A percentile compares a stretch with the other conserved stretches of the same genome.
Evolutionary conservation across 2,888 invertebrate species (phyloP).

Genomic region (Syritta pipiens): DNA sequence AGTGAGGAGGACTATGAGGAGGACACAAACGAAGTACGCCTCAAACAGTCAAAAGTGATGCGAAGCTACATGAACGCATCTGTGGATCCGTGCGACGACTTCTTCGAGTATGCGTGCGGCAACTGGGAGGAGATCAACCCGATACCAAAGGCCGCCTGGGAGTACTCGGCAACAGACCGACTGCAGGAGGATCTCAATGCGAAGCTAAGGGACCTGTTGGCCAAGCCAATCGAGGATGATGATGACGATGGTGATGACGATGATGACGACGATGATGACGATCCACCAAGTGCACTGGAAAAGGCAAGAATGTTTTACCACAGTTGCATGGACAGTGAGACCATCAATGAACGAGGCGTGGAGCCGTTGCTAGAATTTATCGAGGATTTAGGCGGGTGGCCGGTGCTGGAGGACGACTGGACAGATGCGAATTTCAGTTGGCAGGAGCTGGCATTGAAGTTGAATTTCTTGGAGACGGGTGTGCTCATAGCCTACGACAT

Average conservation of each 20-base stretch:
- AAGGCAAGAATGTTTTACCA: slow-evolving; percentile 53
- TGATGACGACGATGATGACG: no score
- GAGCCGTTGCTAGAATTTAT: slow-evolving; percentile 47
- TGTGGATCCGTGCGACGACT: slow-evolving; percentile 63
- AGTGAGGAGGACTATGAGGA: neutral
- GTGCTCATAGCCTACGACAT: slow-evolving; percentile 29
- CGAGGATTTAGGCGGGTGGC: slow-evolving; percentile 62
- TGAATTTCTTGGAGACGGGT: slow-evolving; percentile 17
- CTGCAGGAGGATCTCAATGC: slow-evolving; percentile 30
- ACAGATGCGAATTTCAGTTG: slow-evolving; percentile 47
- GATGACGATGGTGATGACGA: no score
- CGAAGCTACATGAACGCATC: slow-evolving; percentile 48
- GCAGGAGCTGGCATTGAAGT: slow-evolving; percentile 33
- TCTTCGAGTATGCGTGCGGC: slow-evolving; percentile 66
- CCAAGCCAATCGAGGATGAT: slow-evolving; percentile 17
- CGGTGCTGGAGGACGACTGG: slow-evolving; percentile 56
- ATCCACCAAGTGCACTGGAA: slow-evolving; percentile 36
- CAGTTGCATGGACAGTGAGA: slow-evolving; percentile 35
- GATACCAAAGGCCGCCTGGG: slow-evolving; percentile 51
- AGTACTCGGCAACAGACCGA: slow-evolving; percentile 28
- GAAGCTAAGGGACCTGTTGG: slow-evolving; percentile 22
- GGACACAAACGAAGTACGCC: neutral
- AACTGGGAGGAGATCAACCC: slow-evolving; percentile 63
- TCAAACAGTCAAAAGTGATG: slow-evolving; percentile 38
- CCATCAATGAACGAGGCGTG: slow-evolving; percentile 10